Base-by-base conservation (phyloP, 2,888 invertebrate genomes). In the Terebella lapidaria region DNA sequence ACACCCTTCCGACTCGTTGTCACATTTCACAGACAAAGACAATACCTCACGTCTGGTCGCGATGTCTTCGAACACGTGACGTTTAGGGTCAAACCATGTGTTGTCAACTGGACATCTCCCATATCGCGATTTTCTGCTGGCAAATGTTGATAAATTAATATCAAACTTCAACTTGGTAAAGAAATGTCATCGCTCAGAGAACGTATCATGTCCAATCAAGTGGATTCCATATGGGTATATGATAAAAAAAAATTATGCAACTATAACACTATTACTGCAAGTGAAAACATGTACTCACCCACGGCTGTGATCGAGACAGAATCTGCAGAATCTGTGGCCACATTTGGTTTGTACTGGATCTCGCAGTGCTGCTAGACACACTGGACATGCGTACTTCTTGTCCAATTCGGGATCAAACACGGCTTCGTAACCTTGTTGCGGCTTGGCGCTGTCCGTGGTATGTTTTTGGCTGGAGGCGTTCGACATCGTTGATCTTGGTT, bases 291-390 rank as follows among this genome's bases (percentile, higher is more conserved):
- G n/a, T n/a, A n/a, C 28, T 15, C 5, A 53, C 27, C 28, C 53
- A 5, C 27, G 5, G 28, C 53, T 53, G 15, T 28, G 27, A 4
- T 10, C 28, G 49, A 77, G 71, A 58, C 77, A 77, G 4, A 55
- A 29, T 24, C 65, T 62, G 64, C 77, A 77, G 63, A 76, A 77
- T n/a, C 77, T 62, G 56, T 77, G 77, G 10, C 77, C 77, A 63
- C 77, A 77, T 3, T 65, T 66, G 1, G 77, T 77, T 61, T 77
- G 77, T 53, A 75, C 67, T 1, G 76, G 71, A 27, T 72, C 70
- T 45, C 67, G 59, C 62, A 76, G 66, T 15, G 68, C 71, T 2
- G 64, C 61, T 54, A 77, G 63, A 57, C 77, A 77, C 15, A 77
- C 68, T 0, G 77, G 75, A 61, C 77, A 77, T 3, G 68, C 56